phyloP scores from a whole-genome alignment of 2,888 invertebrate genomes.

The Oligia fasciuncula region DNA sequence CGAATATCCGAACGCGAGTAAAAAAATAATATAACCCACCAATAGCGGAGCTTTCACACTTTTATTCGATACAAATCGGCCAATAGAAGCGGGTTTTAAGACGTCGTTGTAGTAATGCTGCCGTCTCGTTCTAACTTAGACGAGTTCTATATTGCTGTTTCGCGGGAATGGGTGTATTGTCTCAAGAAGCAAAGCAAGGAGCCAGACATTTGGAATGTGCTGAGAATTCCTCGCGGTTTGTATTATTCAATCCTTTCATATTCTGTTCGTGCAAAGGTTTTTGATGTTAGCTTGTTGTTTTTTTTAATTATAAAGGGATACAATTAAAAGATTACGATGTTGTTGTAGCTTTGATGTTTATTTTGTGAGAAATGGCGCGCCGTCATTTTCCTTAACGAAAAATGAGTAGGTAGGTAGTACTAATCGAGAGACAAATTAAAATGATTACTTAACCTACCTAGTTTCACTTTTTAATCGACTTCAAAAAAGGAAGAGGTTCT shows the following conservation, averaged over 20 bases:
- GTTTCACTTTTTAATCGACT: too few species aligned
- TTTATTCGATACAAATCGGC: conserved; percentile 77
- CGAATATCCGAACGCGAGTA: conserved; percentile 57
- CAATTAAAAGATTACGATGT: conserved; percentile 39
- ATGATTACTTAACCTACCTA: too few species aligned
- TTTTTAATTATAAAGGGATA: conserved; percentile 28
- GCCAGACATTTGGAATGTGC: conserved; percentile 19
- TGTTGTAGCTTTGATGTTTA: conserved; percentile 44
- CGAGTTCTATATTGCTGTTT: conserved; percentile 59
- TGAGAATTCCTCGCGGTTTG: conserved; percentile 25
- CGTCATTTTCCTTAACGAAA: neutral
- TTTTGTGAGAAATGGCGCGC: conserved; percentile 7
- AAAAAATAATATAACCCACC: conserved; percentile 69
- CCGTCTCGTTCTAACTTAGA: conserved; percentile 76
- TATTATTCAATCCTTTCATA: conserved; percentile 44
- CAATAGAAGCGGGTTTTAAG: conserved; percentile 76
- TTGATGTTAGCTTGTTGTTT: conserved; percentile 18
- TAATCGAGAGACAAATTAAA: too few species aligned
- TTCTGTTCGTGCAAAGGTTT: conserved; percentile 29
- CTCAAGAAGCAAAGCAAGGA: conserved; percentile 66
- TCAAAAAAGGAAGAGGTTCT: too few species aligned
- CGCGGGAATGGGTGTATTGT: conserved; percentile 61
- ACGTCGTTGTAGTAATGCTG: conserved; percentile 73
- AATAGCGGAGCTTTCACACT: conserved; percentile 69
- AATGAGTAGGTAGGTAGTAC: neutral